Evolutionary conservation across 2,888 invertebrate genomes (phyloP), one percentile per base, ranked within the genome.

Genomic region (Standfussiana lucernea): DNA sequence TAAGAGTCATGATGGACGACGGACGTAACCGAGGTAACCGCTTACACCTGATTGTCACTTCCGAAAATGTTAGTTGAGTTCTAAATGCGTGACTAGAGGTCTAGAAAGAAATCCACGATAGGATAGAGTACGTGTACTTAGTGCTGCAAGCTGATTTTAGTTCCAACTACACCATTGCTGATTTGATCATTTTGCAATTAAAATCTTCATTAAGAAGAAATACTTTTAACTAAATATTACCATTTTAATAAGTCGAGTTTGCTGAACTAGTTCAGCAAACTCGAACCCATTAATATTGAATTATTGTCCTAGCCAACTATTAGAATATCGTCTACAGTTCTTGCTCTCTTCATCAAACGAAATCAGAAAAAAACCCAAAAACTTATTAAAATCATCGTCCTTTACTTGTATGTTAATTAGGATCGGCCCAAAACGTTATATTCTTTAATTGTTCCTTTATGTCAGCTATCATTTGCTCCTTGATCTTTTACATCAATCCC

Each of bases 41-140:
- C 77, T 78, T 80, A 84, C 83, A 88, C 84, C 87, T 89, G 89
- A 90, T 90, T 89, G 88, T 84, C 81, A 87, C 89, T 89, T 90
- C 90, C 89, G 87, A 90, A 87, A 86, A 83, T 83, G 59, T 75
- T 64, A 50, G 40, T 67, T 37, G 72, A 64, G 65, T 50, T 76
- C 61, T 79, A 73, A 88, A 77, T 77, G 37, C 77, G 47, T 42
- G 37, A 11, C 24, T 68, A 47, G 13, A 59, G 28, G 28, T 62
- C 45, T 72, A 64, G 56, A 73, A 62, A 64, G 45, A 45, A 45
- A 50, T 24, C 6, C 15, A 45, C 32, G 4, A 42, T 28, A 35
- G 35, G 10, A 6, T 28, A n/a, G 77, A 24, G 21, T 32, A 4
- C 2, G 21, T 24, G 8, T n/a, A 5, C 0, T 21, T 21, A n/a